Conservation (phyloP, 2,888 invertebrate genomes). For the Synergus japonicus region DNA sequence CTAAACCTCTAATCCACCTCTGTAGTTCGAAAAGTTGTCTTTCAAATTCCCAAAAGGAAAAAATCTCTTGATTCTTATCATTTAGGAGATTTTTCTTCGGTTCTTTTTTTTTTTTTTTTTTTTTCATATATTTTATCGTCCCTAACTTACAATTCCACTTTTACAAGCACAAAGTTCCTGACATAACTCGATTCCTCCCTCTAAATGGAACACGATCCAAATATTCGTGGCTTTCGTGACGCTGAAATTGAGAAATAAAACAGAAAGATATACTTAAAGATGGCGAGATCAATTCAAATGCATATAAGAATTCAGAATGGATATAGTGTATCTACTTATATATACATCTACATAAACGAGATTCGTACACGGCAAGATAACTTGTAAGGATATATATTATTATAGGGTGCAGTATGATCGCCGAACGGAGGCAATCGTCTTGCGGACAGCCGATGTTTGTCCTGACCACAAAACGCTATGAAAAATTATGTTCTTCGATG, state of each 20-base stretch:
- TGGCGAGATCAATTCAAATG: neutral
- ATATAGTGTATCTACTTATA: constrained; percentile 10
- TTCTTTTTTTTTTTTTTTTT: neutral
- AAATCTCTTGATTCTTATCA: neutral
- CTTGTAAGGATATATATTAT: constrained; percentile 17
- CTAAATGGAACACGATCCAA: constrained; percentile 9
- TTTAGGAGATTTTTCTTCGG: neutral
- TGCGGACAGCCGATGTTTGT: constrained; percentile 46
- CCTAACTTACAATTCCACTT: no score
- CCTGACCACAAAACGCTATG: constrained; percentile 53
- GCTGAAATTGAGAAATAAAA: constrained; percentile 27
- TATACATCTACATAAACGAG: neutral
- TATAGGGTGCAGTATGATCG: constrained; percentile 41
- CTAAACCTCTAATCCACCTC: neutral
- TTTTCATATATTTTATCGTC: neutral
- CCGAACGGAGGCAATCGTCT: constrained; percentile 50
- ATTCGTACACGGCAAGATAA: constrained; percentile 8
- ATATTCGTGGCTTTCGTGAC: constrained; percentile 30
- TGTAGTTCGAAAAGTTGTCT: neutral
- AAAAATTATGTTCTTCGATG: constrained; percentile 50
- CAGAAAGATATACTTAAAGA: neutral
- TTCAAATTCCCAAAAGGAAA: neutral
- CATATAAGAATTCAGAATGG: neutral
- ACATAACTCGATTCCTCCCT: neutral
- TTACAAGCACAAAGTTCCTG: neutral